Evolutionary conservation across 92 coral and sea anemone species (phyloP), one percentile per base, ranked within the genome.

Genomic region (Ricordea florida): DNA sequence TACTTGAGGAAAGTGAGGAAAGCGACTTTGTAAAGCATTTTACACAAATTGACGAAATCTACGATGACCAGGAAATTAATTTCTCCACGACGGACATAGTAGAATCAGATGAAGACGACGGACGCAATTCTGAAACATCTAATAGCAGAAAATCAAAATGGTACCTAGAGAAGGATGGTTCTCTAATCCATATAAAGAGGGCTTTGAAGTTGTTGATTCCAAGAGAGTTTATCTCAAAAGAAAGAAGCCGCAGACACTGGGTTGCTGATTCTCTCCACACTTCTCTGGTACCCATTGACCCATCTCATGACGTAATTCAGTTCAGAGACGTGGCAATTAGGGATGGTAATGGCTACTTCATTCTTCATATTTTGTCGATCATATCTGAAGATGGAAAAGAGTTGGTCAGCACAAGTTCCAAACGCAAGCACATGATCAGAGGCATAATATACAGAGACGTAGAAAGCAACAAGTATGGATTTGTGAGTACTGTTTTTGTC

Each of bases 211-310:
- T 81, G 30, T 18, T 81, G 17, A 27, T 81, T 3, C 87, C 87
- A 24, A 47, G 74, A 22, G 80, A 81, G 47, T 63, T 33, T 22
- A 53, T 81, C n/a, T 81, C 87, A 6, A 52, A 66, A 15, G 87
- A 81, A 64, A 5, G 87, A 29, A 48, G 57, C 43, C 34, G 62
- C 14, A 53, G 75, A 62, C 87, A 81, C 26, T 81, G 85, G 75
- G 63, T 59, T 35, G 45, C 72, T 10, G n/a, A 69, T 47, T 62
- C 20, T 9, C 60, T 49, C 48, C 42, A 36, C 52, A 55, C 32
- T 15, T 21, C 35, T 27, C 36, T 78, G 32, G 15, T 2, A 36
- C 23, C 47, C 31, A 60, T 60, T 5, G 67, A 35, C 45, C 31
- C 47, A 20, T 10, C 17, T 60, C 76, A 69, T 14, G 36, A 69